Base-by-base conservation (phyloP, 2,113 vertebrate species). In the Phaethon lepturus region DNA sequence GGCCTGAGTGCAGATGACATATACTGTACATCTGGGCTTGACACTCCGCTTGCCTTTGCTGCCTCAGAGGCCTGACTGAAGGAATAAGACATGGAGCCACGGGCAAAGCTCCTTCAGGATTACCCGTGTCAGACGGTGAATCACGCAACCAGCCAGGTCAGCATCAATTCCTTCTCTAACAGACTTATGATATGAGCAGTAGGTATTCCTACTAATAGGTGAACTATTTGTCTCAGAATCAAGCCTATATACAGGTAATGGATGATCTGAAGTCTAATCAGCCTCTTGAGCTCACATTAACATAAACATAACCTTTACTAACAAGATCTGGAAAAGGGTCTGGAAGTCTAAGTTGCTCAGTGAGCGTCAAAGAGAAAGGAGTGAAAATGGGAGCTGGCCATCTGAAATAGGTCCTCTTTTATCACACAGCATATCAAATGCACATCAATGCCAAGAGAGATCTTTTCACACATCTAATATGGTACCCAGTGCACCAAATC, bases 41-140 rank as follows among this genome's bases (percentile, higher is more conserved):
- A 69, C 0, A 0, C 0, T 13, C 13, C 33, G 17, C 6, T 71
- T 66, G 40, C 33, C 17, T 88, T 31, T 86, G 10, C 35, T 82
- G 33, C 35, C 35, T 83, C 35, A 33, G 56, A 58, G 4, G 26
- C 23, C 1, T 14, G 16, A 69, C 9, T 3, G 17, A 67, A 91
- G n/a, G 12, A 80, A 55, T 10, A 8, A 79, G 38, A 19, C 0
- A 5, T 8, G 35, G 7, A 77, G 33, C 19, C 35, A 66, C 0
- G 0, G 38, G n/a, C 26, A 75, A 83, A 86, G 10, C 24, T 59
- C 31, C 4, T 0, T 1, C 20, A 80, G 40, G 18, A 73, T 45
- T 67, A 50, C 20, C 17, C 49, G 6, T 18, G 47, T 62, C 64
- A 79, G 59, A 26, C 10, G 35, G n/a, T 18, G 13, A 62, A 62